Evolutionary conservation across 2,797 vertebrate genomes (phyloP), one percentile per base, ranked within the genome.

Genomic region (Urocyon cinereoargenteus): DNA sequence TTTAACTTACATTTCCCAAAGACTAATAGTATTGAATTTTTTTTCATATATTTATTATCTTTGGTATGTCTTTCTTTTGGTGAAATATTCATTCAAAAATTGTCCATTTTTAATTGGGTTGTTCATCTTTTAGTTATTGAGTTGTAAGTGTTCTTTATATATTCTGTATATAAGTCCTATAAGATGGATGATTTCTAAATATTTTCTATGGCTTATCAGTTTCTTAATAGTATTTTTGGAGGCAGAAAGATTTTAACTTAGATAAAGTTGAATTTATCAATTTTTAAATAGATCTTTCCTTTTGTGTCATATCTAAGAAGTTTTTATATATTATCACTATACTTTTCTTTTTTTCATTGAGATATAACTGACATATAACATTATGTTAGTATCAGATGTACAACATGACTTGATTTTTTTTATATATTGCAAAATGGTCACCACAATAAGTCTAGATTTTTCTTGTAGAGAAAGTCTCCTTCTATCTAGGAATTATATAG

Each of bases 171-270:
- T 8, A 82, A 86, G n/a, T 90, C 24, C 12, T 26, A 21, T 92
- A 11, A 72, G 3, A 86, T 79, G 16, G 3, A 24, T 91, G 26
- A 22, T 53, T 94, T 94, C 18, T 59, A 57, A 91, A 51, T 72
- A 87, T 72, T 88, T 88, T 79, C 45, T 57, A 18, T 95, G 61
- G 10, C 9, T 86, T 82, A 11, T 31, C n/a, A 84, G 83, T 94
- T 96, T 66, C 64, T 85, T 68, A 75, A 57, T 82, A 40, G 11
- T 24, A 36, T 83, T 6, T 83, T 86, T 93, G 34, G 64, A 53
- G 26, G 6, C 13, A 36, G 68, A 91, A 91, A 55, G 45, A 70
- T 81, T 91, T 84, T 55, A 83, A 90, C 45, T 93, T 88, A 83
- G 36, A 66, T 68, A 62, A 83, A 86, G 31, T 83, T 28, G 79